phyloP scores from a whole-genome alignment of 2,797 vertebrate species.

The Eleutherodactylus coqui region DNA sequence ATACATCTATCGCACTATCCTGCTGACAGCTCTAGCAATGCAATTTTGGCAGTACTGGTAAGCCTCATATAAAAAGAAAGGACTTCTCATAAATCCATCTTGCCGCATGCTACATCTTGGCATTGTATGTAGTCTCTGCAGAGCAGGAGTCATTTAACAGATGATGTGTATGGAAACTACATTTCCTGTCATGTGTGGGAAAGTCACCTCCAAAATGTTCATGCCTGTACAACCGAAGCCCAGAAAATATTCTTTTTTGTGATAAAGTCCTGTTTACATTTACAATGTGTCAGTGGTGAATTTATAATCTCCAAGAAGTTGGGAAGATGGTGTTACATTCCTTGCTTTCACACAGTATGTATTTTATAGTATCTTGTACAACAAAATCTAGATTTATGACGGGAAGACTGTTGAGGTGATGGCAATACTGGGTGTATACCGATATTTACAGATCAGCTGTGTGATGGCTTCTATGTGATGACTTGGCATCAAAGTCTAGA shows the following conservation, averaged over 20 bases:
- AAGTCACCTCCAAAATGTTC: constrained; percentile 58
- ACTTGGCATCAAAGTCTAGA: background rate
- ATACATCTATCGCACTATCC: constrained; percentile 28
- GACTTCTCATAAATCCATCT: constrained; percentile 64
- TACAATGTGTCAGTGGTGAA: constrained; percentile 33
- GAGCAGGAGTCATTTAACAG: constrained; percentile 71
- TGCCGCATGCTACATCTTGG: constrained; percentile 67
- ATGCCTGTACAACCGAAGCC: constrained; percentile 15
- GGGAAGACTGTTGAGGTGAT: background rate
- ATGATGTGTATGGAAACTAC: constrained; percentile 73
- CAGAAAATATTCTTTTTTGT: constrained; percentile 18
- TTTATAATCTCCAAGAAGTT: constrained; percentile 5
- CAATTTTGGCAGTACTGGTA: constrained; percentile 49
- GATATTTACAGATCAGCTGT: background rate
- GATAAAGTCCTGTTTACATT: constrained; percentile 43
- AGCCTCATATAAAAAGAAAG: constrained; percentile 52
- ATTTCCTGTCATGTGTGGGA: constrained; percentile 70
- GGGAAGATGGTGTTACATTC: constrained; percentile 22
- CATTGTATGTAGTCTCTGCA: constrained; percentile 66
- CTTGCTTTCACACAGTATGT: background rate
- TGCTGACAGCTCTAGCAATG: constrained; percentile 56
- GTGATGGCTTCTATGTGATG: background rate
- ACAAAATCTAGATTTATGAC: background rate
- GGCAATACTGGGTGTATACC: background rate
- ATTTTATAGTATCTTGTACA: background rate